A percentile compares a stretch with the other conserved stretches of the same genome.
These are phyloP conservation scores for Oncorhynchus gorbuscha DNA, from an alignment of 2,113 vertebrate genomes.

Conservation along the genomic window DNA sequence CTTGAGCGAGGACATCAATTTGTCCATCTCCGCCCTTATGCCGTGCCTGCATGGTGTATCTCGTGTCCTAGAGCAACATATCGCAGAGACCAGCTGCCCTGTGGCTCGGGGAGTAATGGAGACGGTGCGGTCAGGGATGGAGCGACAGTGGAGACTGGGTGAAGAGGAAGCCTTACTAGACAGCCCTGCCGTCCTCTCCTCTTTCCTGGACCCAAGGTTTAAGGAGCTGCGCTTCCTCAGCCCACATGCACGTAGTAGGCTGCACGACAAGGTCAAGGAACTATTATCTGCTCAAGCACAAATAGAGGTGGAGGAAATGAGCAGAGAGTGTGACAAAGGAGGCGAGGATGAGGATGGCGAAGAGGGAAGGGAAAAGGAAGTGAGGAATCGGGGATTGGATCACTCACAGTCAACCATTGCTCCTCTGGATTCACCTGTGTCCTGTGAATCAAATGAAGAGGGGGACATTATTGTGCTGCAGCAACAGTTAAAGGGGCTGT, in stretches of 20 bases:
- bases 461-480: constrained; percentile 48
- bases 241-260: constrained; percentile 51
- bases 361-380: constrained; percentile 6
- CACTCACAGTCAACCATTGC: constrained; percentile 33
- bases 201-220: constrained; percentile 72
- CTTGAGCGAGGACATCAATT: constrained; percentile 67
- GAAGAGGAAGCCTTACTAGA: constrained; percentile 57
- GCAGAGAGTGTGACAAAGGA: constrained; percentile 7
- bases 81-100: constrained; percentile 42
- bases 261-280: constrained; percentile 57
- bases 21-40: constrained; percentile 62
- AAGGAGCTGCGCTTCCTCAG: constrained; percentile 71
- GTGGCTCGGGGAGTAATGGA: constrained; percentile 49
- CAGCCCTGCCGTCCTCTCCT: constrained; percentile 54
- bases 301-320: constrained; percentile 9
- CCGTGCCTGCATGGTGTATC: constrained; percentile 66
- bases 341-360: constrained; percentile 21
- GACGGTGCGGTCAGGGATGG: constrained; percentile 53
- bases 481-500: constrained; percentile 20
- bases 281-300: constrained; percentile 55
- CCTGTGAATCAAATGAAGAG: constrained; percentile 45
- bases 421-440: constrained; percentile 49
- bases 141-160: constrained; percentile 51
- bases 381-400: constrained; percentile 20
- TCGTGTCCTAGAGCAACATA: constrained; percentile 51